Percentiles rank a stretch among this genome's conserved stretches.
Evolutionary conservation across 1,140 invertebrate species (phyloP).

Genomic region (Doryteuthis pealeii): DNA sequence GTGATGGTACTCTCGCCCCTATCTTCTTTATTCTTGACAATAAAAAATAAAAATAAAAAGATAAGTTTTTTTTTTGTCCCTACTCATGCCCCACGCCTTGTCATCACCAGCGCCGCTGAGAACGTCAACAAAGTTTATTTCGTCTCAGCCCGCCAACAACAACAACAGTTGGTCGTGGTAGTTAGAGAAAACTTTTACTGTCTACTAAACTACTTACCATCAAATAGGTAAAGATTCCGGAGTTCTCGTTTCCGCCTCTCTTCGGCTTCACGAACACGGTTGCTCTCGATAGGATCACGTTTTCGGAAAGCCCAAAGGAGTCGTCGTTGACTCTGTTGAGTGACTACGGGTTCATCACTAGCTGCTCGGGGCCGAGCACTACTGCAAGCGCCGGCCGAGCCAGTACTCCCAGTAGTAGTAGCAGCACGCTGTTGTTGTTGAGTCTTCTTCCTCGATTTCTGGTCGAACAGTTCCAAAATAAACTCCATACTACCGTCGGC

Average conservation of each 20-base stretch:
- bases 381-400: background rate
- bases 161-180: too few species aligned
- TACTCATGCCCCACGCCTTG: too few species aligned
- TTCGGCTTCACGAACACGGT: background rate
- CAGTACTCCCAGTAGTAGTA: background rate
- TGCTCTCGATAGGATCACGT: background rate
- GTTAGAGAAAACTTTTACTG: too few species aligned
- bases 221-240: background rate
- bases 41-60: too few species aligned
- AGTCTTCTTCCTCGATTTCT: conserved; percentile 3
- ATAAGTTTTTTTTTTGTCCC: too few species aligned
- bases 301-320: background rate
- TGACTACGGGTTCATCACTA: conserved; percentile 11
- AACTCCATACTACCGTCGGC: background rate
- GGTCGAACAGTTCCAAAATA: conserved; percentile 3
- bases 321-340: background rate
- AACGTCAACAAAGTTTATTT: too few species aligned
- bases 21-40: too few species aligned
- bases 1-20: too few species aligned
- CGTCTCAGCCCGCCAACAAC: too few species aligned
- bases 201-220: conserved; percentile 7
- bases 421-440: background rate
- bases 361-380: background rate
- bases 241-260: background rate
- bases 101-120: too few species aligned